Conservation (phyloP, 2,113 vertebrate genomes). For the Ifrita kowaldi region DNA sequence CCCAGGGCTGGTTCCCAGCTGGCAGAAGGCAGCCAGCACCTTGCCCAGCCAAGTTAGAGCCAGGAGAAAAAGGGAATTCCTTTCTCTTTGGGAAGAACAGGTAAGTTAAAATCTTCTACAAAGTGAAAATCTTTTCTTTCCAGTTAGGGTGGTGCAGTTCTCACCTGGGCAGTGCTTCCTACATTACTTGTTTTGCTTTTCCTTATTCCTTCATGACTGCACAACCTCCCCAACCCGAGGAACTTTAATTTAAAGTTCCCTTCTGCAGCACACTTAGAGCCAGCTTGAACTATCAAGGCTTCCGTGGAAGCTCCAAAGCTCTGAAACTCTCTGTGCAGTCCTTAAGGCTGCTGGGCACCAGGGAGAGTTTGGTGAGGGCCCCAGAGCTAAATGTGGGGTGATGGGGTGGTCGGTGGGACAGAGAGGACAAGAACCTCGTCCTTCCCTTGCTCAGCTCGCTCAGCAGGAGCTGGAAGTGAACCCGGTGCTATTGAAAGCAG, state of each 20-base stretch:
- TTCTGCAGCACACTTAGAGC: background rate
- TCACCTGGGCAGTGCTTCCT: background rate
- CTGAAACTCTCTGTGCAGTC: accelerated
- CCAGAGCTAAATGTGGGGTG: background rate
- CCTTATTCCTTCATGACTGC: background rate
- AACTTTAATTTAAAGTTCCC: background rate
- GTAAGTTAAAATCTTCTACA: background rate
- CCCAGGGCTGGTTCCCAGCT: background rate
- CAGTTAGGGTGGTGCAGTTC: accelerated
- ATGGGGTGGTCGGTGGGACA: background rate
- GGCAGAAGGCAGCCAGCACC: background rate
- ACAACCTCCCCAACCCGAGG: background rate
- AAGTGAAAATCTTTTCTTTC: background rate
- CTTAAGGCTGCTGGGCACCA: background rate
- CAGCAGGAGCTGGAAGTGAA: background rate
- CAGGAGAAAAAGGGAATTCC: background rate
- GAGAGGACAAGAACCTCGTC: background rate
- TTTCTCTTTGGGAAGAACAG: background rate
- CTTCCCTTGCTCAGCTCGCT: background rate
- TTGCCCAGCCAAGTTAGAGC: background rate
- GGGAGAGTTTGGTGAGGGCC: background rate
- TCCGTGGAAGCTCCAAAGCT: background rate
- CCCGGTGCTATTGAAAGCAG: background rate
- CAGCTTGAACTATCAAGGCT: background rate
- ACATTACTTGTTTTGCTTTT: background rate